phyloP scores from a whole-genome alignment of 1,140 invertebrate species.

The Augochlora pura region DNA sequence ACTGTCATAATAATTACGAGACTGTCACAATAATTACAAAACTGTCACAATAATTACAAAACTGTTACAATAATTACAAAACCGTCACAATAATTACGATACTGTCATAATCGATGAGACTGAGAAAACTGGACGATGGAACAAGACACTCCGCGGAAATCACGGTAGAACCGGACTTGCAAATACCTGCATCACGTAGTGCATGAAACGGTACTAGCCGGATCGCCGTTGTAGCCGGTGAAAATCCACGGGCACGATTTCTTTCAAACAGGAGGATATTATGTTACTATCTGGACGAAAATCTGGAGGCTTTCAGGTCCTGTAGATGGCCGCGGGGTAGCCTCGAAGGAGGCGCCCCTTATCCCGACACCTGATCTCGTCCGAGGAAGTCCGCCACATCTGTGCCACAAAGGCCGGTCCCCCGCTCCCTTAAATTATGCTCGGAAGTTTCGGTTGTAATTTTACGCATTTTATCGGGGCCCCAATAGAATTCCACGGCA shows the following conservation, averaged over 20 bases:
- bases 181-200: too few relatives aligned
- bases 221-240: neutral
- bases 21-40: too few relatives aligned
- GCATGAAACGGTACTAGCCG: neutral
- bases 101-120: too few relatives aligned
- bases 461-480: neutral
- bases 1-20: too few relatives aligned
- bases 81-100: too few relatives aligned
- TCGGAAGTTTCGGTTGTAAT: constrained; percentile 1
- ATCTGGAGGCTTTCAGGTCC: neutral
- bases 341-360: neutral
- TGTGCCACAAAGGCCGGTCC: neutral
- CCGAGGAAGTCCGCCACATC: neutral
- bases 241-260: neutral
- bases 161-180: too few relatives aligned
- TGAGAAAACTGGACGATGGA: too few relatives aligned
- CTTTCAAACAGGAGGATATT: neutral
- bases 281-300: constrained; percentile 2
- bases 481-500: neutral
- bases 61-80: too few relatives aligned
- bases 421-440: neutral
- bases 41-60: too few relatives aligned
- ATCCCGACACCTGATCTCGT: constrained; percentile 1
- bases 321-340: neutral
- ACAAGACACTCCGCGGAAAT: too few relatives aligned